Evolutionary conservation across 2,113 vertebrate species (phyloP), one percentile per base, ranked within the genome.

Genomic region (Actinemys pallida): DNA sequence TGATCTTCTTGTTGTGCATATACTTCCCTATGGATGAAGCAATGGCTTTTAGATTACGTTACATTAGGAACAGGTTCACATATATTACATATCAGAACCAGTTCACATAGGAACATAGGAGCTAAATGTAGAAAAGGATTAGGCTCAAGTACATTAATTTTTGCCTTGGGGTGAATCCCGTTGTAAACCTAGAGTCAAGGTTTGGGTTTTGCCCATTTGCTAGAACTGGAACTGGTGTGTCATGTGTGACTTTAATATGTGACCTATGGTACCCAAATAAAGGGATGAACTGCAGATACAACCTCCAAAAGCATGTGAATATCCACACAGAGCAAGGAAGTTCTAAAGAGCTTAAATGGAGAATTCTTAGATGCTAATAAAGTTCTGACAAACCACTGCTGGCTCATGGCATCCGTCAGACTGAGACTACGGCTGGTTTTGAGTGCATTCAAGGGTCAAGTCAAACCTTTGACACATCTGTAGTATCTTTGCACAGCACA

Each of bases 11-110:
- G 87, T 65, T 42, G 39, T 22, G 87, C 47, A 86, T 62, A 83
- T 92, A 39, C 93, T 97, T 96, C 90, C 92, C 89, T 72, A 17
- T 86, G 90, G 88, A 86, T 82, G 89, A 91, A 93, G 39, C 54
- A 16, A 1, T 83, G 50, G 82, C 87, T 69, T 87, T 94, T 81
- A 75, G 96, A 86, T 54, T 82, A 96, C 65, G 82, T 92, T 91
- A 84, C 88, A 89, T 97, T 95, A 90, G 90, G 95, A 96, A 94
- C 83, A 27, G 86, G 47, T 89, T 95, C 93, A 85, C 88, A 92
- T 90, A 2, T 93, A 72, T 94, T 94, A 97, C 87, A 76, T 96
- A 84, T 92, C 84, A 94, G 45, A 59, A 94, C 94, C 35, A 86
- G 90, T 94, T 95, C 2, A 10, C 81, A 93, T 54, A 17, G n/a